phyloP scores from a whole-genome alignment of 2,797 vertebrate species.

The Sebastes hubbsi region DNA sequence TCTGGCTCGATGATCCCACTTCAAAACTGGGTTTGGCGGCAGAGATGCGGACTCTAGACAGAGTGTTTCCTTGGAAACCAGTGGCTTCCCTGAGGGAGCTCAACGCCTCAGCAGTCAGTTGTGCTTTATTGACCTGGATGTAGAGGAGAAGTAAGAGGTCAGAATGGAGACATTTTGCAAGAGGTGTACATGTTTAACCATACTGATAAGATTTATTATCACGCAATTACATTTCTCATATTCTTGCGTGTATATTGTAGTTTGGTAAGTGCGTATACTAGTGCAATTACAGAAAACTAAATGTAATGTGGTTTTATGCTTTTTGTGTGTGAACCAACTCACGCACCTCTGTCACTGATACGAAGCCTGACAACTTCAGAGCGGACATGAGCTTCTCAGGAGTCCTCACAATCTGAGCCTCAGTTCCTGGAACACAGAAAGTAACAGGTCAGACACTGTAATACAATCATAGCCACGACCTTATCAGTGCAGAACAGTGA shows the following conservation, averaged over 20 bases:
- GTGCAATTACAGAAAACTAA: not conserved
- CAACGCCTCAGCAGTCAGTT: constrained; percentile 74
- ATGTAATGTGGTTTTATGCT: not conserved
- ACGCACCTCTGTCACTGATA: constrained; percentile 62
- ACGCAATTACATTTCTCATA: not conserved
- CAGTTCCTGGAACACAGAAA: constrained; percentile 30
- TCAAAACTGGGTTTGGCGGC: constrained; percentile 93
- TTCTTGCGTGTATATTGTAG: not conserved
- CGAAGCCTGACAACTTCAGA: constrained; percentile 71
- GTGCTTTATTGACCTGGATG: constrained; percentile 81
- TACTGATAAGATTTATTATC: too few species aligned
- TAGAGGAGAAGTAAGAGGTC: not conserved
- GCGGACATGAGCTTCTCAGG: constrained; percentile 51
- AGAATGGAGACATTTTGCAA: not conserved
- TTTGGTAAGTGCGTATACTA: not conserved
- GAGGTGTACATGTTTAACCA: not conserved
- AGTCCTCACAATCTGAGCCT: constrained; percentile 40
- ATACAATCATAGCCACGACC: not conserved
- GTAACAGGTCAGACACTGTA: not conserved
- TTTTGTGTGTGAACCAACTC: not conserved
- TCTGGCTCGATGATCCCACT: constrained; percentile 92
- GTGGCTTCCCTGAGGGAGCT: constrained; percentile 66
- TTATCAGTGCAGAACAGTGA: not conserved
- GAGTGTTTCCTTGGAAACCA: constrained; percentile 77
- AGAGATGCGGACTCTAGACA: constrained; percentile 80